Evolutionary conservation across 2,797 vertebrate genomes (phyloP), one percentile per base, ranked within the genome.

Genomic region (Myiotriccus ornatus): DNA sequence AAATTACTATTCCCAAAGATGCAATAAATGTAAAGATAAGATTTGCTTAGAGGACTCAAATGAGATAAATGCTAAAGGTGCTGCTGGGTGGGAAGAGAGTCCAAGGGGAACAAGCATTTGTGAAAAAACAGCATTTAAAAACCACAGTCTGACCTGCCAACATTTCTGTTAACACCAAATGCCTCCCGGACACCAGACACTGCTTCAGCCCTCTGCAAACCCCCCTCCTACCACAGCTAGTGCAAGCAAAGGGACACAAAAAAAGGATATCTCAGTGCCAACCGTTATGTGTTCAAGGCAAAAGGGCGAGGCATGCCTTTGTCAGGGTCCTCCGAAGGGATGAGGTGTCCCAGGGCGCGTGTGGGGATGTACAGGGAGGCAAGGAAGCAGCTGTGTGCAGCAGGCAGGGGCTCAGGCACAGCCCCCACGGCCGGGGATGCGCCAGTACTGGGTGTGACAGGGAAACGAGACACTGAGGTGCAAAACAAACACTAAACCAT

Each of bases 1-100:
- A 98, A 98, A 98, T 98, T 96, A 97, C 97, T 96, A 96, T 93
- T 97, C 97, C 97, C 97, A 94, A 95, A 97, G 97, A 97, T 87
- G 92, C 92, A 97, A 98, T 97, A 97, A 97, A 97, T 77, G 86
- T 62, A 95, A 89, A 96, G 93, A 96, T 94, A 97, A 43, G 88
- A 96, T 97, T 95, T 97, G 96, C 97, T 97, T 97, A 96, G 95
- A 98, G 88, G 96, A 86, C 90, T 97, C 69, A 21, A 95, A 97
- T 88, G 95, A 97, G 97, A 97, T 96, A 96, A 97, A 97, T 81
- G 93, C 88, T 68, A 81, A 97, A 97, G 97, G 96, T 98, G 95
- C 89, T 97, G 78, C 94, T 96, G 90, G 90, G 91, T 93, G 64
- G 94, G 95, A 95, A 77, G 76, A 91, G 22, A 75, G 90, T 69